These are phyloP conservation scores for Salpingus planirostris DNA, from an alignment of 2,888 invertebrate species.

Conservation along the genomic window DNA sequence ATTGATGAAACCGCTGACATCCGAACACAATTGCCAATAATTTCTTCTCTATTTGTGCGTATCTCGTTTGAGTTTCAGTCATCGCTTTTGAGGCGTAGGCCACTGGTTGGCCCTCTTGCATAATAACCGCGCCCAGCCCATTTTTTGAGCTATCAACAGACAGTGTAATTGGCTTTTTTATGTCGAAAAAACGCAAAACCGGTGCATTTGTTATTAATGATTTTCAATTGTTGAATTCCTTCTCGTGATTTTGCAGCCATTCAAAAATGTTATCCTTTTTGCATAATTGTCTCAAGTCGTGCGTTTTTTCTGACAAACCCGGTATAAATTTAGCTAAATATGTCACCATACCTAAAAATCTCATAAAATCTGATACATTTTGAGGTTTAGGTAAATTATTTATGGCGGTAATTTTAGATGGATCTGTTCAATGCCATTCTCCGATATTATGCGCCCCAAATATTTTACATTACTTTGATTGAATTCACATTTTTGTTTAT, in stretches of 20 bases:
- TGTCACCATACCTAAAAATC: constrained; percentile 9
- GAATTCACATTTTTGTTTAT: constrained; percentile 19
- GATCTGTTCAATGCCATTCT: constrained; percentile 12
- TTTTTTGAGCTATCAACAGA: constrained; percentile 17
- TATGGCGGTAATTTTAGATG: constrained; percentile 5
- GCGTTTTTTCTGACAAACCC: constrained; percentile 5
- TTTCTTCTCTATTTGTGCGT: constrained; percentile 25
- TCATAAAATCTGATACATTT: constrained; percentile 6
- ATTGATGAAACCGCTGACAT: constrained; percentile 19
- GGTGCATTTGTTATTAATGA: constrained; percentile 2
- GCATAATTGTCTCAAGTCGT: constrained; percentile 3
- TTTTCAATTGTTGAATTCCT: constrained; percentile 5
- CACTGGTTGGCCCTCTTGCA: constrained; percentile 21
- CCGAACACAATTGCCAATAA: constrained; percentile 18
- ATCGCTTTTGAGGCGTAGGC: constrained; percentile 24
- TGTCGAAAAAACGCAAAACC: constrained; percentile 4
- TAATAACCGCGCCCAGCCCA: constrained; percentile 16
- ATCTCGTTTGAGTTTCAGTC: constrained; percentile 16
- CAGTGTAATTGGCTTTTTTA: constrained; percentile 6
- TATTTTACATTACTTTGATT: constrained; percentile 18
- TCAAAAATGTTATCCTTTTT: constrained; percentile 5
- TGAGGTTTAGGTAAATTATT: constrained; percentile 3
- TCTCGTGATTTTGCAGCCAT: constrained; percentile 4
- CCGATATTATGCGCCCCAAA: constrained; percentile 20
- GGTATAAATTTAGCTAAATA: constrained; percentile 8